These are phyloP conservation scores for Leucophora obtusa DNA, from an alignment of 2,888 invertebrate genomes.

Conservation along the genomic window DNA sequence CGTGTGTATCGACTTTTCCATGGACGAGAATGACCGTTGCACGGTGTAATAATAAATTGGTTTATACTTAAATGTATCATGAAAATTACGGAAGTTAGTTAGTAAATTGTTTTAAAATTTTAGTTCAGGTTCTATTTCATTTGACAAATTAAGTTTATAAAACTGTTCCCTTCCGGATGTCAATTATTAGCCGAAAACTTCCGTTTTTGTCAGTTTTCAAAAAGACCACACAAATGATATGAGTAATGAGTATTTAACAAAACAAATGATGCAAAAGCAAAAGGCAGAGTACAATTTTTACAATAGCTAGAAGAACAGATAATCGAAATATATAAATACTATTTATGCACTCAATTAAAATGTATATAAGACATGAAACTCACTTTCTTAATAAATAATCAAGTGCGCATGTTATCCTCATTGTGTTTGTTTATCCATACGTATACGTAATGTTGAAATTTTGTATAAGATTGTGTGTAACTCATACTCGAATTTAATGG, in stretches of 20 bases:
- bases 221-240: conserved; percentile 32
- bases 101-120: conserved; percentile 37
- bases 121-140: conserved; percentile 66
- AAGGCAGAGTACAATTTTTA: background rate
- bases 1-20: too few species aligned
- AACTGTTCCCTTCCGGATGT: conserved; percentile 74
- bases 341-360: background rate
- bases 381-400: background rate
- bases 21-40: too few species aligned
- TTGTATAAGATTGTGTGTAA: background rate
- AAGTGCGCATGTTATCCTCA: conserved; percentile 69
- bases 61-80: background rate
- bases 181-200: conserved; percentile 73
- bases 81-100: conserved; percentile 36
- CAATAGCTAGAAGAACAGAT: background rate
- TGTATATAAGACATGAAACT: background rate
- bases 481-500: background rate
- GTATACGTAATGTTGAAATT: conserved; percentile 3
- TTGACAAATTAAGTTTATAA: conserved; percentile 73
- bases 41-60: background rate
- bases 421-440: conserved; percentile 7
- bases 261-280: background rate
- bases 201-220: conserved; percentile 63
- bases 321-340: conserved; percentile 10
- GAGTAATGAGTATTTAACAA: conserved; percentile 25